Conservation (phyloP, 2,113 vertebrate genomes). For the Maylandia zebra region DNA sequence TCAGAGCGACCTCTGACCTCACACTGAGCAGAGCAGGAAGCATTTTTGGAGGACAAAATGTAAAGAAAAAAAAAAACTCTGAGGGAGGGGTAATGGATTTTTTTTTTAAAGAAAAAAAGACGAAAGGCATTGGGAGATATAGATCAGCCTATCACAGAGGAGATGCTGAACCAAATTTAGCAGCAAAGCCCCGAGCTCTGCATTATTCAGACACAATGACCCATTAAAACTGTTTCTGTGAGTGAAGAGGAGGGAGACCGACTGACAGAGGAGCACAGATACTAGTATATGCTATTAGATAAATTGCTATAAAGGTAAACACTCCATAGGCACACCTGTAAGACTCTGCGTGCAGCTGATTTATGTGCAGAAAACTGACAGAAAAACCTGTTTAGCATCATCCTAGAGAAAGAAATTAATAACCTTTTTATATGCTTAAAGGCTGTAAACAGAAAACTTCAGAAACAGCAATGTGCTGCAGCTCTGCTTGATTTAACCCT, state of each 20-base stretch:
- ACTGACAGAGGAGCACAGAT: background rate
- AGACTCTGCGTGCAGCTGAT: background rate
- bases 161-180: background rate
- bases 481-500: background rate
- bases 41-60: background rate
- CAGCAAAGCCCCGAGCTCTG: background rate
- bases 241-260: background rate
- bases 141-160: background rate
- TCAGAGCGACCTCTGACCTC: background rate
- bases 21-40: background rate
- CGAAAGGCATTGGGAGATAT: background rate
- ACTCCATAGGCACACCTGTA: background rate
- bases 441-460: background rate
- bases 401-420: background rate
- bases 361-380: background rate
- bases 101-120: background rate
- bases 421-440: background rate
- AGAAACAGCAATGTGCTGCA: background rate
- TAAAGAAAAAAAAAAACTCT: background rate
- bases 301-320: background rate
- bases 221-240: conserved; percentile 1
- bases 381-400: background rate
- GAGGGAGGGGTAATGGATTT: background rate
- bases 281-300: background rate
- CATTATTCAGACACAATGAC: conserved; percentile 37